Conservation (phyloP, 2,888 invertebrate species). For the Cerastoderma edule region DNA sequence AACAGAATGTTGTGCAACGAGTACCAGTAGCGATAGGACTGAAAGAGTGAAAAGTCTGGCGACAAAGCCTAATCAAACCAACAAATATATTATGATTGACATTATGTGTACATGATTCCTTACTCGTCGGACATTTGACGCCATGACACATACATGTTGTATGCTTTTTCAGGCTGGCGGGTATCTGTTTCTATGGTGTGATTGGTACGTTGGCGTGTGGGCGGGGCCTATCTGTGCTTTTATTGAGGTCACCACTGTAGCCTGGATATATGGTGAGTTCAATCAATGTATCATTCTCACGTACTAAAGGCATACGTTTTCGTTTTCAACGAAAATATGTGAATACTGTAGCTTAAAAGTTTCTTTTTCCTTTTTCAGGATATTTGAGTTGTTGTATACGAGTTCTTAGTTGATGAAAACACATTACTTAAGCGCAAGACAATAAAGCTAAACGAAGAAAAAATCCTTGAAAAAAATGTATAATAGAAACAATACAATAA, state of each 20-base stretch:
- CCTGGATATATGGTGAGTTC: slow-evolving; percentile 37
- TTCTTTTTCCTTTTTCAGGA: not conserved
- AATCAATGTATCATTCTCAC: too few relatives aligned
- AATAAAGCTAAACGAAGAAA: not conserved
- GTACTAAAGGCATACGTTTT: not conserved
- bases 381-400: not conserved
- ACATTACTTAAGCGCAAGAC: not conserved
- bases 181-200: slow-evolving; percentile 38
- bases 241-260: slow-evolving; percentile 32
- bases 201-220: slow-evolving; percentile 46
- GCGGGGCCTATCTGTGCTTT: slow-evolving; percentile 36
- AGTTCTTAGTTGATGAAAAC: not conserved
- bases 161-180: slow-evolving; percentile 33
- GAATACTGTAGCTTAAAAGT: not conserved
- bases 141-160: not conserved
- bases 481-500: not conserved
- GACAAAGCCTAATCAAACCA: not conserved
- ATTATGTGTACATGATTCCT: not conserved
- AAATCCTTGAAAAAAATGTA: not conserved
- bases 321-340: not conserved
- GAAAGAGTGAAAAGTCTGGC: not conserved
- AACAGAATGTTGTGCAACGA: not conserved
- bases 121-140: not conserved
- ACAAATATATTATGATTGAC: not conserved
- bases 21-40: not conserved